Evolutionary conservation across 2,888 invertebrate genomes (phyloP), one percentile per base, ranked within the genome.

Genomic region (Pseudanteris insignis): DNA sequence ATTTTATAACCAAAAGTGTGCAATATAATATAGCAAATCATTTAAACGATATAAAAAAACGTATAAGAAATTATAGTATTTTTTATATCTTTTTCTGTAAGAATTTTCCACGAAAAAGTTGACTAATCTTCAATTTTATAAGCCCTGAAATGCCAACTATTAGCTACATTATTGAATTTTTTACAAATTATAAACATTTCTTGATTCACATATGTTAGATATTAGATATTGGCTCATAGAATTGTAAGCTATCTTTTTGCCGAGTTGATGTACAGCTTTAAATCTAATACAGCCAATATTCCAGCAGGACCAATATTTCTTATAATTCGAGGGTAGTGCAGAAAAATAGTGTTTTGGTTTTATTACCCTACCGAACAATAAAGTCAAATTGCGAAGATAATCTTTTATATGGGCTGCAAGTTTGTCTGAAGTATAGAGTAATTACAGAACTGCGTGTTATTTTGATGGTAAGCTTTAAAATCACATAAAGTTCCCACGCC

Each of bases 391-490:
- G 2, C 10, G 2, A 2, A 30, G 30, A 12, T 30, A 30, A 30
- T 30, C 30, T 12, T 2, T 12, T 30, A 30, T 30, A 21, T 37
- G 5, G 9, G 2, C 34, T 13, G 12, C 8, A 26, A 34, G 12
- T 30, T 30, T 7, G 3, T 30, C 11, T 11, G 11, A 12, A 11
- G 30, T 30, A 4, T 30, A 5, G 7, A 11, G 2, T 30, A 30
- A 30, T 9, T 2, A 30, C 10, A 3, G 30, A 12, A 12, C 12
- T 30, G 12, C 30, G 11, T 11, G 12, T 13, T 9, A 54, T 54
- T 15, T 46, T 13, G 2, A 46, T 40, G 32, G 46, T 41, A 18
- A 8, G 40, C 36, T 18, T 47, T 9, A 53, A 21, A 1, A 53
- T n/a, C 21, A 29, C 12, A 30, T 30, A 28, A 10, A 43, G 28